Conservation (phyloP, 2,113 vertebrate genomes). For the Circaetus cinerascens region DNA sequence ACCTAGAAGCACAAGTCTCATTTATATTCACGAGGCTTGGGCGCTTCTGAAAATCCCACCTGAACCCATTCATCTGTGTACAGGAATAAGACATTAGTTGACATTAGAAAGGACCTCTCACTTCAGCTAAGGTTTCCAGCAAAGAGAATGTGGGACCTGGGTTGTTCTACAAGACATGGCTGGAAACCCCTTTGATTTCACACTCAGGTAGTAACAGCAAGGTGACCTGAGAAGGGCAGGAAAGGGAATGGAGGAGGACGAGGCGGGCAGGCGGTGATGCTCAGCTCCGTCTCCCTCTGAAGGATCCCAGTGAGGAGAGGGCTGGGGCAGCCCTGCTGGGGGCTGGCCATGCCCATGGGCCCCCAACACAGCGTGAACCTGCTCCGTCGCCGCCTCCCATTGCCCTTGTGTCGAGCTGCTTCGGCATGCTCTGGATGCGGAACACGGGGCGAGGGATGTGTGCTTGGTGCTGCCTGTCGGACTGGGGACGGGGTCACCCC, state of each 20-base stretch:
- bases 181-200: not conserved
- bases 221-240: not conserved
- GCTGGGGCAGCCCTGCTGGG: not conserved
- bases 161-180: not conserved
- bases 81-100: not conserved
- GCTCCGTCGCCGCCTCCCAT: fast-evolving
- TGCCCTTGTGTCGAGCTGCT: not conserved
- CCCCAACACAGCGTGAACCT: fast-evolving
- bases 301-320: not conserved
- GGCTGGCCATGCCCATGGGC: not conserved
- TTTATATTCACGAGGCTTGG: not conserved
- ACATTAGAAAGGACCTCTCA: not conserved
- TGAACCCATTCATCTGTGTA: not conserved
- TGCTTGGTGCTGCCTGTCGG: not conserved
- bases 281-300: not conserved
- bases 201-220: not conserved
- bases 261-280: fast-evolving
- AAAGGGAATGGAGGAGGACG: fast-evolving
- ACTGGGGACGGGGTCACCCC: not conserved
- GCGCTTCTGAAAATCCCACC: not conserved
- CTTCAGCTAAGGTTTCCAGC: not conserved
- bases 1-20: not conserved
- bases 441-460: fast-evolving
- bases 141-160: not conserved
- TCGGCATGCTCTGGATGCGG: not conserved